Evolutionary conservation across 1,140 invertebrate genomes (phyloP), one percentile per base, ranked within the genome.

Genomic region (Habropoda laboriosa): DNA sequence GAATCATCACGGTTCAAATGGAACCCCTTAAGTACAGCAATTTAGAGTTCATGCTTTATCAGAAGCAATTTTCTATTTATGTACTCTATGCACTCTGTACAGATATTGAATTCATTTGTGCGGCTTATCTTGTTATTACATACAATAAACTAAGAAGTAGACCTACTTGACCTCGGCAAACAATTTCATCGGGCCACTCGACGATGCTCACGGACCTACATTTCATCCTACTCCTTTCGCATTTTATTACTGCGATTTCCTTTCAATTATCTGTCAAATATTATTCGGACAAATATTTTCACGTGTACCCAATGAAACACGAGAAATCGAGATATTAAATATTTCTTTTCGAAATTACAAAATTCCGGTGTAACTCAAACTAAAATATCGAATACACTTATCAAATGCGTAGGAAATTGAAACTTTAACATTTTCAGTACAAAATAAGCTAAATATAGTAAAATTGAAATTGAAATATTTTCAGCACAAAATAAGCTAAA

Each of bases 61-160:
- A 27, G 74, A 57, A 38, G n/a, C 32, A 68, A 77, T 77, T 77
- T 57, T 71, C 75, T 47, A 60, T 78, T 57, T 30, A 13, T 42
- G 55, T 16, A 45, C 49, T 67, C 51, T 8, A 32, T 10, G n/a
- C 45, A 32, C 76, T 78, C 35, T 3, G 21, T 40, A 55, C 53
- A 70, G 40, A 78, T 78, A 78, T 64, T 49, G 61, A 74, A 49
- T 57, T 64, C 78, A 32, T 80, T 66, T 75, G 61, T 66, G 12
- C 42, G n/a, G 24, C 32, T 67, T 75, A 75, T 60, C 78, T 71
- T 51, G 40, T 60, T 78, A 42, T 71, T 51, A 71, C 35, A 51
- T 71, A n/a, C 55, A 71, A 71, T 71, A 78, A 71, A 71, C 27
- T 71, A 78, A 78, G 57, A 71, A 78, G 66, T 51, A 71, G 66